Evolutionary conservation across 2,888 invertebrate genomes (phyloP), one percentile per base, ranked within the genome.

Genomic region (Gordius sp.): DNA sequence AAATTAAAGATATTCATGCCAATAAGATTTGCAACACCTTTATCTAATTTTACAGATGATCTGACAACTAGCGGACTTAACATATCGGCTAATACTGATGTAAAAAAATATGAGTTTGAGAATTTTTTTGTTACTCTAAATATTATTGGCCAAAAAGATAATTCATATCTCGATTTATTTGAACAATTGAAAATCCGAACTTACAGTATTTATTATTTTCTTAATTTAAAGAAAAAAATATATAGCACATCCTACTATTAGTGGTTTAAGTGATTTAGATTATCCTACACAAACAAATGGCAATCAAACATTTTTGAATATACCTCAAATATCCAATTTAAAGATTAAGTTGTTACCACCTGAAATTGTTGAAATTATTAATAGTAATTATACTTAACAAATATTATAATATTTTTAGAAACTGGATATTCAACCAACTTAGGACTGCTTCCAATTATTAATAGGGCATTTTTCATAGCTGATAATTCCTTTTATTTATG

Each of bases 401-500:
- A 13, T 33, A 13, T 33, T 33, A 18, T 20, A 4, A n/a, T 4
- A 47, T 47, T 4, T 18, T n/a, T 47, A n/a, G 4, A n/a, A n/a
- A 47, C 20, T 18, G 47, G 23, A 47, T 13, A 18, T n/a, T 8
- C 16, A 47, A 20, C 20, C 47, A 47, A 47, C 20, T 23, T 47
- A 18, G 47, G 47, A 20, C 4, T 47, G 4, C 20, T 47, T 23
- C 8, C 16, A 4, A 23, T 18, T 18, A n/a, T 47, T n/a, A 20
- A 20, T 20, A n/a, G 47, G 4, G 23, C 47, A 18, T 47, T 18
- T 47, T 47, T 47, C 20, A 20, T 20, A 18, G 20, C 20, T 47
- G 47, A 47, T 47, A 47, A 47, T n/a, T 18, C 4, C 20, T 47
- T 47, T 4, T 47, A 47, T 47, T 20, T 47, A 47, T 47, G 47